Evolutionary conservation across 2,113 vertebrate genomes (phyloP), one percentile per base, ranked within the genome.

Genomic region (Dendrocopos noguchii): DNA sequence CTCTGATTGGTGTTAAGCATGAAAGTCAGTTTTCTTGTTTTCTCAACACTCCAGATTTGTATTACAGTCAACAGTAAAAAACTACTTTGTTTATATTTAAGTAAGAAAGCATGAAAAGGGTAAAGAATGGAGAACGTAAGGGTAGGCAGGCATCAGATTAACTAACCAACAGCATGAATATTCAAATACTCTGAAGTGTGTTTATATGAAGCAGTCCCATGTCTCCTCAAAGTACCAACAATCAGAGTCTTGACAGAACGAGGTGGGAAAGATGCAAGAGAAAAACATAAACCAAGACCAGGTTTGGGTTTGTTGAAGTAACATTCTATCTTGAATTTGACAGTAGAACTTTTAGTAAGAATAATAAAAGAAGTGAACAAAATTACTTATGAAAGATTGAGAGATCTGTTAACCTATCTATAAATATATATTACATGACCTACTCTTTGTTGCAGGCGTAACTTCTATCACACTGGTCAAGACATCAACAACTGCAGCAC

Each of bases 401-500:
- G 76, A 53, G 8, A 36, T 57, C 25, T 55, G 29, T 59, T 61
- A 31, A 7, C 9, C 4, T 4, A 2, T 29, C 55, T 21, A 1
- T 65, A 88, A 75, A 64, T 13, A 36, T 25, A 34, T 57, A 33
- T 93, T 70, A 65, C 64, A 68, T 67, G 34, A 82, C 9, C 44
- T 95, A 80, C 87, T 98, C 85, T 97, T 68, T 98, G 82, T 97
- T 98, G 47, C 97, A 99, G 99, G 91, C 98, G 99, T 60, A 99
- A 98, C 97, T 99, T 98, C 91, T 99, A 99, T 89, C 98, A 98
- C 97, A 99, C 99, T 8, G 99, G 99, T 90, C 99, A 99, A 97
- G 99, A 99, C 96, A 98, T 99, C 88, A 99, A 99, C 98, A 99
- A 99, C 91, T 99, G 99, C 97, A 97, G 98, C 67, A 99, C 99